Evolutionary conservation across 64 coral and sea anemone species (phyloP).

Genomic region (Cladopsammia gracilis): DNA sequence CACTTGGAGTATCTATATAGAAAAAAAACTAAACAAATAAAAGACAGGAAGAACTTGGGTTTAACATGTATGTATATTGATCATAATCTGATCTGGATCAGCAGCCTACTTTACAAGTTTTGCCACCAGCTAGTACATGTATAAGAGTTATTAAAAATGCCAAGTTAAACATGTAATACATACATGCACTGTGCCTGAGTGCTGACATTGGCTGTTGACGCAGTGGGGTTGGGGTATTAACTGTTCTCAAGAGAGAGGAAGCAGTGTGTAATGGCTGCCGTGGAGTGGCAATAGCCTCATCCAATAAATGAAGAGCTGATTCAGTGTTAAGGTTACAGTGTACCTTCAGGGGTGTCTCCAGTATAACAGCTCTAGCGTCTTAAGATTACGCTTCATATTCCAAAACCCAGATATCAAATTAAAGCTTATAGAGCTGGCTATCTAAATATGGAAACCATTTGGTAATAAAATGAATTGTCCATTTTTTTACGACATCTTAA

Average conservation of each 20-base stretch:
- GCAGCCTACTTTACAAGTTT: no score
- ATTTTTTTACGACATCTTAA: no score
- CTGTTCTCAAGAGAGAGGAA: conserved; percentile 69
- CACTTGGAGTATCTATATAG: conserved; percentile 83
- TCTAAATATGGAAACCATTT: no score
- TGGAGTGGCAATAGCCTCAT: conserved; percentile 64
- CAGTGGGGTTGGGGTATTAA: conserved; percentile 79
- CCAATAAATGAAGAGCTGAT: conserved; percentile 84
- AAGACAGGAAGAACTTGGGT: background rate
- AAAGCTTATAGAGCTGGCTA: no score
- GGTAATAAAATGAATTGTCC: no score
- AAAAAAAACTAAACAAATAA: background rate
- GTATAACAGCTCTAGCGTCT: no score
- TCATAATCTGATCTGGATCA: no score
- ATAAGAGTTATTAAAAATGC: background rate
- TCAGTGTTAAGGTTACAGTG: background rate
- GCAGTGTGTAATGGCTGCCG: conserved; percentile 75
- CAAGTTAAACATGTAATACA: background rate
- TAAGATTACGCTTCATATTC: no score
- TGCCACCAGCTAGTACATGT: no score
- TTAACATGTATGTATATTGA: no score
- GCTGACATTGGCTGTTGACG: conserved; percentile 66
- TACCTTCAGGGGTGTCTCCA: no score
- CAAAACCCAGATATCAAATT: no score
- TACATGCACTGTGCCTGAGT: conserved; percentile 87